Base-by-base conservation (phyloP, 2,797 vertebrate genomes). In the Epinephelus malabaricus region DNA sequence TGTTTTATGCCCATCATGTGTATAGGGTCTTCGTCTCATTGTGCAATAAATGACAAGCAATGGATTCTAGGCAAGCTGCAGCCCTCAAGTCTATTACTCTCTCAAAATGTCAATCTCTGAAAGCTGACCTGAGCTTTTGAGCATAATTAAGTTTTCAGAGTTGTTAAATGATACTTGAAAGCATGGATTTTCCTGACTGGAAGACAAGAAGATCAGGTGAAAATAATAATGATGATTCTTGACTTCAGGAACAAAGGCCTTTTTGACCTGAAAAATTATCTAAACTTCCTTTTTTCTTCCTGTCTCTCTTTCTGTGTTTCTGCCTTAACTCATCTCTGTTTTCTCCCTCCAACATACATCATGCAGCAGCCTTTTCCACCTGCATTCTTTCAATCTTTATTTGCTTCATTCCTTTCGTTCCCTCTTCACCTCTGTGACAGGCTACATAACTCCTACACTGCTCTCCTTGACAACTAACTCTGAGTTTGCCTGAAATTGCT, bases 301-400 rank as follows among this genome's bases (percentile, higher is more conserved):
- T 12, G 3, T 23, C n/a, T 47, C 21, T 45, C 40, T 15, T 38
- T 51, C 8, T 51, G 17, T n/a, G 10, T 21, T 15, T 56, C 50
- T 69, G 18, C 19, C 18, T 14, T 11, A 5, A 3, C 18, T 8
- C 56, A 14, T 30, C 2, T 5, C 27, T 61, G 46, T 34, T 21
- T 38, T 63, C n/a, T 70, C 25, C 15, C 17, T 64, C n/a, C 14
- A 15, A 14, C 63, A 55, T 76, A 17, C 34, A 70, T 62, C 25
- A 63, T 34, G 34, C 34, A 34, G 34, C 34, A 34, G 34, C 7
- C 34, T 34, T 34, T 34, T 34, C 34, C 34, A 34, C 34, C 46
- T 46, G 21, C 23, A 72, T 76, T 81, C 71, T 34, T 47, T 67
- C 40, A 23, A 23, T 34, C 56, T 78, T 51, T 64, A 45, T 79